Percentiles rank a stretch among this genome's conserved stretches.
These are phyloP conservation scores for Odontamblyopus lacepedii DNA, from an alignment of 2,797 vertebrate genomes.

Conservation along the genomic window DNA sequence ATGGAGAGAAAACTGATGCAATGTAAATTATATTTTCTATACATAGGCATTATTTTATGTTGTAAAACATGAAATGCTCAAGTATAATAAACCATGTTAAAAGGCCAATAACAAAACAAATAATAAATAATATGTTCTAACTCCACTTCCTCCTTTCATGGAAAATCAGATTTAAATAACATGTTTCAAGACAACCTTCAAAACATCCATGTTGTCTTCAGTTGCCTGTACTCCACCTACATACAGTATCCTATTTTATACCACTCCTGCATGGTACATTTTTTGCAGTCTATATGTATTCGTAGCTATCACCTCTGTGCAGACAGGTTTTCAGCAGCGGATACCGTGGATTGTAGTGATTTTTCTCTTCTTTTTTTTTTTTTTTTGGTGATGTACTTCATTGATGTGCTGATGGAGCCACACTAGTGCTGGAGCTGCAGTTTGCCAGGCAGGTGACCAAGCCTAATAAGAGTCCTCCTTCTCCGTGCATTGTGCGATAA, in stretches of 20 bases:
- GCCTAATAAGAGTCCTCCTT: constrained; percentile 47
- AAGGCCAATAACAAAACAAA: too few species aligned
- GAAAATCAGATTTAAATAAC: background rate
- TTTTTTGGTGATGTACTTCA: constrained; percentile 37
- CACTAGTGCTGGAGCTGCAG: constrained; percentile 53
- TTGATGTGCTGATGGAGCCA: constrained; percentile 58
- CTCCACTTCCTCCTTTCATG: too few species aligned
- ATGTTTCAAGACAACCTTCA: background rate
- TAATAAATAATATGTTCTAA: too few species aligned
- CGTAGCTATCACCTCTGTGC: constrained; percentile 56
- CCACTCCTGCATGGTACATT: background rate
- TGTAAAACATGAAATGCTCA: too few species aligned
- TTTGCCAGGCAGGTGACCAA: constrained; percentile 53
- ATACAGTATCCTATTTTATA: constrained; percentile 34
- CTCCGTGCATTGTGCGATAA: constrained; percentile 51
- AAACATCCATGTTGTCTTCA: background rate
- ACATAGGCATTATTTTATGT: too few species aligned
- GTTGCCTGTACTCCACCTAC: constrained; percentile 20
- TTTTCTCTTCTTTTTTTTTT: background rate
- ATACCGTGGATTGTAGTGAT: constrained; percentile 35
- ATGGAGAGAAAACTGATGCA: too few species aligned
- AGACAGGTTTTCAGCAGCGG: constrained; percentile 57
- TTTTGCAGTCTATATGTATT: constrained; percentile 27
- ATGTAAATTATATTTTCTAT: too few species aligned
- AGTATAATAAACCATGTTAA: too few species aligned